Evolutionary conservation across 2,113 vertebrate genomes (phyloP), one percentile per base, ranked within the genome.

Genomic region (Cottus gobio): DNA sequence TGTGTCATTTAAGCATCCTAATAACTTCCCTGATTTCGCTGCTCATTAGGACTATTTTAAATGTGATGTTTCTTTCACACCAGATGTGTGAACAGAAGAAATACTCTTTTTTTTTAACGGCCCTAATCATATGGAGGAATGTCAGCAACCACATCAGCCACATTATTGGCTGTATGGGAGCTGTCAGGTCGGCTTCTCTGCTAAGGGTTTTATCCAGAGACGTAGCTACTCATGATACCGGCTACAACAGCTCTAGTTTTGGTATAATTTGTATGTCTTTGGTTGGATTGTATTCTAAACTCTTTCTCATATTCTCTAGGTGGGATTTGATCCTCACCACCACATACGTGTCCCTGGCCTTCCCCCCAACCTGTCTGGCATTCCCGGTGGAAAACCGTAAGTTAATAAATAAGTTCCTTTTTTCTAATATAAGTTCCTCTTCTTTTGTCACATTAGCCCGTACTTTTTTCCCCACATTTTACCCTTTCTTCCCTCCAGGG

Each of bases 311-410:
- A 28, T 86, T 13, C 9, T 84, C 0, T 72, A 99, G 97, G 96
- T 97, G 34, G 97, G 97, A 16, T 99, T 99, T 34, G 98, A 99
- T 90, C 97, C 97, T 1, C 97, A 99, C 56, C 96, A 97, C 0
- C 95, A 96, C 91, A 98, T 99, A 95, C 92, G 97, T 81, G 95
- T 97, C 48, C 96, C 97, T 0, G 97, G 96, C 22, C 95, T 98
- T 72, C 96, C 97, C 76, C 94, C 96, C 0, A 96, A 96, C 89
- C 94, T 99, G 30, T 95, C 97, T 0, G 97, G 97, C 82, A 97
- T 98, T 87, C 96, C 97, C 0, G 97, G 97, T 2, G 97, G 97
- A 86, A 99, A 99, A 90, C 97, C 97, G 97, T 99, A 95, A 91
- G 97, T 20, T 60, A 34, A 54, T 46, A 64, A 50, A 37, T 68